Percentiles rank a stretch among this genome's conserved stretches.
These are phyloP conservation scores for Aeoliscus strigatus DNA, from an alignment of 2,797 vertebrate species.

Conservation along the genomic window DNA sequence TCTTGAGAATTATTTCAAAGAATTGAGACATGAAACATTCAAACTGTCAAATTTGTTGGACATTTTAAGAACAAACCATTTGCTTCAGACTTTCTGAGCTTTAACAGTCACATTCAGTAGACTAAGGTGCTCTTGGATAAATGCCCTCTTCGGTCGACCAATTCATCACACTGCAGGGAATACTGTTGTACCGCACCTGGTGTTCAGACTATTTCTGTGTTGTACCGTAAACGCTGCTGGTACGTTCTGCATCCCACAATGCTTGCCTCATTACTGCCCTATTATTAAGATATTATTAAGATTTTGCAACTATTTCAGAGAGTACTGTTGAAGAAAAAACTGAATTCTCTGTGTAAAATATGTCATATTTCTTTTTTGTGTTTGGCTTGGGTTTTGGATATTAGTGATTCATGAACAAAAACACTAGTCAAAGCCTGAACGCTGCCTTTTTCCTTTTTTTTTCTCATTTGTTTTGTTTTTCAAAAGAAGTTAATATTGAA, in stretches of 20 bases:
- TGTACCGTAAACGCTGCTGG: constrained; percentile 70
- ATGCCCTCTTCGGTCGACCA: constrained; percentile 80
- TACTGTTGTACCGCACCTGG: constrained; percentile 82
- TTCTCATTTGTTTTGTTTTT: constrained; percentile 11
- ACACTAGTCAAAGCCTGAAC: constrained; percentile 15
- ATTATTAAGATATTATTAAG: constrained; percentile 41
- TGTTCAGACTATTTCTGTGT: constrained; percentile 77
- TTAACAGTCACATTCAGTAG: constrained; percentile 69
- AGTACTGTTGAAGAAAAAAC: constrained; percentile 23
- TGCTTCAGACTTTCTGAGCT: constrained; percentile 59
- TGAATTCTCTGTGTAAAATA: constrained; percentile 11
- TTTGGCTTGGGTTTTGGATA: constrained; percentile 1
- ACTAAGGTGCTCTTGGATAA: constrained; percentile 76
- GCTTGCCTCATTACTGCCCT: constrained; percentile 52
- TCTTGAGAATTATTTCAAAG: no score
- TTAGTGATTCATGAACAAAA: constrained; percentile 19
- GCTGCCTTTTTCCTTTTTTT: constrained; percentile 7
- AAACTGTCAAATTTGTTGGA: constrained; percentile 31
- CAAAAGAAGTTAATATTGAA: constrained; percentile 39
- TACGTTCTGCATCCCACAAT: constrained; percentile 68
- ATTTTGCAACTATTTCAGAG: constrained; percentile 35
- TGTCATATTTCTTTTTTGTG: constrained; percentile 15
- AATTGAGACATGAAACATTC: no score
- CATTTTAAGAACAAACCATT: constrained; percentile 37
- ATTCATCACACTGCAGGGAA: constrained; percentile 84